A percentile compares a stretch with the other conserved stretches of the same genome.
These are phyloP conservation scores for Heteromyza rotundicornis DNA, from an alignment of 2,888 invertebrate genomes.

Conservation along the genomic window DNA sequence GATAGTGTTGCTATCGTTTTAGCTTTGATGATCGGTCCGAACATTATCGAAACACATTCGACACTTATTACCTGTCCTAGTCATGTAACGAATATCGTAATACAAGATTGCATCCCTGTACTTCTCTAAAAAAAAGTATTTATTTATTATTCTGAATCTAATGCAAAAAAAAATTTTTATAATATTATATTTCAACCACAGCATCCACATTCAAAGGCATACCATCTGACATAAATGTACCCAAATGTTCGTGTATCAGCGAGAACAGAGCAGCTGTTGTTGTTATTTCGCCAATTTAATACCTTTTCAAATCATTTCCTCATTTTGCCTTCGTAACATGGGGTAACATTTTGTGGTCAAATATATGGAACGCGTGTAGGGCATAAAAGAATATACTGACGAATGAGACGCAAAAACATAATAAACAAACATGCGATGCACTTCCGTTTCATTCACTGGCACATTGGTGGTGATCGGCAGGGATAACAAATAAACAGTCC, in stretches of 20 bases:
- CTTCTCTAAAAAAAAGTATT: too few species aligned
- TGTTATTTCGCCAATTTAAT: slow-evolving; percentile 11
- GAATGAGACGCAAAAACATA: slow-evolving; percentile 7
- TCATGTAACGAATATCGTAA: too few species aligned
- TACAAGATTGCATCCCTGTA: too few species aligned
- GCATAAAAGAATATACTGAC: background rate
- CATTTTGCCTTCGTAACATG: background rate
- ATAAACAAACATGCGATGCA: slow-evolving; percentile 21
- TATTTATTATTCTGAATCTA: too few species aligned
- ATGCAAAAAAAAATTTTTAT: too few species aligned
- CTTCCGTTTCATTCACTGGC: slow-evolving; percentile 26
- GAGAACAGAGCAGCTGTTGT: slow-evolving; percentile 3
- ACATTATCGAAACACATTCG: too few species aligned
- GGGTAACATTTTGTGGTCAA: slow-evolving; percentile 23
- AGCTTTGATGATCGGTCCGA: too few species aligned
- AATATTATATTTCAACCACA: too few species aligned
- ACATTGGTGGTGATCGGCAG: too few species aligned
- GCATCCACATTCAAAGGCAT: slow-evolving; percentile 33
- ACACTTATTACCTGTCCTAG: too few species aligned
- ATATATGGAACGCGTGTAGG: slow-evolving; percentile 7
- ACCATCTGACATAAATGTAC: slow-evolving; percentile 27
- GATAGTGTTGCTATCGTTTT: too few species aligned
- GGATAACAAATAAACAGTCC: too few species aligned
- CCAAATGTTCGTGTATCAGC: slow-evolving; percentile 9
- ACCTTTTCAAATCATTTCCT: slow-evolving; percentile 26